These are phyloP conservation scores for Eupithecia vulgata DNA, from an alignment of 2,888 invertebrate genomes.

Conservation along the genomic window DNA sequence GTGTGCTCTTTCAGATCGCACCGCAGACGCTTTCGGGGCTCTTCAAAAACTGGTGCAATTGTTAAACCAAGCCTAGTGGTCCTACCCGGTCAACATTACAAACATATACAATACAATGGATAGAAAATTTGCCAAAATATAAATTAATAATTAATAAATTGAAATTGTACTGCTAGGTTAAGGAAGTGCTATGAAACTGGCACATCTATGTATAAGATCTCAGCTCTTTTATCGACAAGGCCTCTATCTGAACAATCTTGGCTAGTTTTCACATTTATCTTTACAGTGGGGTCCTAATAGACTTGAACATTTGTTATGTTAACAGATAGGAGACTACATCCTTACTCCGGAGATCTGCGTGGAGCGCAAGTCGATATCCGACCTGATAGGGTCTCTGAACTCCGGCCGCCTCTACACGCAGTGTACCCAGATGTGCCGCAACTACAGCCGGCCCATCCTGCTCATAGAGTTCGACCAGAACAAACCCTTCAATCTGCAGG, in stretches of 20 bases:
- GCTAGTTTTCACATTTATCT: background rate
- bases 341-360: conserved; percentile 98
- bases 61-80: no score
- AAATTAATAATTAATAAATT: no score
- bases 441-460: conserved; percentile 93
- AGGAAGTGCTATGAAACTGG: background rate
- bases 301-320: background rate
- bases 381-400: conserved; percentile 97
- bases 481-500: conserved; percentile 95
- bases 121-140: background rate
- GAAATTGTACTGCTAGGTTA: no score
- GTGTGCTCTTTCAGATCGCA: no score
- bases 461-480: conserved; percentile 98
- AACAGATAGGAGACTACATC: conserved; percentile 98
- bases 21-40: no score
- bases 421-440: conserved; percentile 95
- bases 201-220: background rate
- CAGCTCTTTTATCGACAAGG: background rate
- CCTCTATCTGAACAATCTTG: background rate
- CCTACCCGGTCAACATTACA: no score
- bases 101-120: background rate
- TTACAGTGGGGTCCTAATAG: background rate
- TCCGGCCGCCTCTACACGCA: conserved; percentile 98
- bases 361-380: conserved; percentile 97
- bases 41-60: no score